Evolutionary conservation across 2,113 vertebrate genomes (phyloP).

Genomic region (Siniperca chuatsi): DNA sequence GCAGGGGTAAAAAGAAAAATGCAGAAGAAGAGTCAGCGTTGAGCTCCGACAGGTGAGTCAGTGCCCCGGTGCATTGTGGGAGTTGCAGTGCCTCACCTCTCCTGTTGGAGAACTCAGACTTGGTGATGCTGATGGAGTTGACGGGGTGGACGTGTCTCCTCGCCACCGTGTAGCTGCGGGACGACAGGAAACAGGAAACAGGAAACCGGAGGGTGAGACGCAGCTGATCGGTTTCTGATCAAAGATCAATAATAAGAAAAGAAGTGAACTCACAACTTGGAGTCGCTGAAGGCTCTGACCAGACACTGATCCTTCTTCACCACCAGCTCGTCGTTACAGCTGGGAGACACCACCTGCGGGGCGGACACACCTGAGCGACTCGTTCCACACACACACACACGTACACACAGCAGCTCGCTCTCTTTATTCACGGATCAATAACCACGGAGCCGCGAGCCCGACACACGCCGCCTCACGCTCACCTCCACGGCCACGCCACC

Average conservation of each 20-base stretch:
- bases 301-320: conserved; percentile 99
- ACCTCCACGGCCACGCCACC: no score
- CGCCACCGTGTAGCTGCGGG: conserved; percentile 88
- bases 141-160: conserved; percentile 91
- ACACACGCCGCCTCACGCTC: no score
- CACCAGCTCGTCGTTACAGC: conserved; percentile 93
- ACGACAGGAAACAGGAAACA: conserved; percentile 9
- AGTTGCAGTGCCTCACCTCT: conserved; percentile 85
- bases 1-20: not conserved
- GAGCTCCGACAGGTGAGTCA: not conserved
- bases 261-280: conserved; percentile 93
- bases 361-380: not conserved
- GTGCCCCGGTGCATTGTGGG: conserved; percentile 14
- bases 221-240: not conserved
- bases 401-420: no score
- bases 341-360: conserved; percentile 93
- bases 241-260: not conserved
- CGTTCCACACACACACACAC: no score
- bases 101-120: conserved; percentile 85
- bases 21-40: not conserved
- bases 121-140: conserved; percentile 82
- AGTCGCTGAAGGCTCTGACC: conserved; percentile 94
- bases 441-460: no score
- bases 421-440: no score
- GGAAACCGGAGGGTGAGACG: not conserved